Evolutionary conservation across 1,140 invertebrate species (phyloP).

Genomic region (Trichoplusia ni): DNA sequence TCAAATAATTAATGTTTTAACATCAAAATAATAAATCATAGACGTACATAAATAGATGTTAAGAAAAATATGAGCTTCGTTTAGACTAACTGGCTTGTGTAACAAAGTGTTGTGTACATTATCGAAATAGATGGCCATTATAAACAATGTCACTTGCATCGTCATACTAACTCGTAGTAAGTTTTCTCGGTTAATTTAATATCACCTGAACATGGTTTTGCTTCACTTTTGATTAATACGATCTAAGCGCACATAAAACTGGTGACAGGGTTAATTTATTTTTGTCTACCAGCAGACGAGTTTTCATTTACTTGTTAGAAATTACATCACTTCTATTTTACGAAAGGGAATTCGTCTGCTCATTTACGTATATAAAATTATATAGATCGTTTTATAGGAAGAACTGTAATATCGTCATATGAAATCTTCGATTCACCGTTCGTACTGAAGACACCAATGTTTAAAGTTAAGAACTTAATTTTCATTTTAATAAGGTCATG

Average conservation of each 20-base stretch:
- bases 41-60: conserved; percentile 69
- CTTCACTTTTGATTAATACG: conserved; percentile 46
- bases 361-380: conserved; percentile 52
- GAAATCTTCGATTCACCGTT: conserved; percentile 25
- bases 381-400: conserved; percentile 53
- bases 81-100: conserved; percentile 79
- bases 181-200: conserved; percentile 3
- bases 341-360: conserved; percentile 51
- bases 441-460: conserved; percentile 33
- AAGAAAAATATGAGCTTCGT: conserved; percentile 80
- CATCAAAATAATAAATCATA: conserved; percentile 40
- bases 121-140: conserved; percentile 47
- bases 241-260: conserved; percentile 72
- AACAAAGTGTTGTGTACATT: conserved; percentile 70
- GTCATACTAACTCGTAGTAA: conserved; percentile 25
- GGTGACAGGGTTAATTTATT: conserved; percentile 78
- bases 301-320: conserved; percentile 45
- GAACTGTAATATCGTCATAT: conserved; percentile 36
- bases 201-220: conserved; percentile 19
- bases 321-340: conserved; percentile 41
- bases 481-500: conserved; percentile 15
- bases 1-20: conserved; percentile 39
- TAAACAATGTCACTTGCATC: conserved; percentile 31
- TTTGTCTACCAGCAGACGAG: conserved; percentile 67
- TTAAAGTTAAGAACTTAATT: conserved; percentile 29